Conservation (phyloP, 64 coral and sea anemone genomes). For the Porites lutea region DNA sequence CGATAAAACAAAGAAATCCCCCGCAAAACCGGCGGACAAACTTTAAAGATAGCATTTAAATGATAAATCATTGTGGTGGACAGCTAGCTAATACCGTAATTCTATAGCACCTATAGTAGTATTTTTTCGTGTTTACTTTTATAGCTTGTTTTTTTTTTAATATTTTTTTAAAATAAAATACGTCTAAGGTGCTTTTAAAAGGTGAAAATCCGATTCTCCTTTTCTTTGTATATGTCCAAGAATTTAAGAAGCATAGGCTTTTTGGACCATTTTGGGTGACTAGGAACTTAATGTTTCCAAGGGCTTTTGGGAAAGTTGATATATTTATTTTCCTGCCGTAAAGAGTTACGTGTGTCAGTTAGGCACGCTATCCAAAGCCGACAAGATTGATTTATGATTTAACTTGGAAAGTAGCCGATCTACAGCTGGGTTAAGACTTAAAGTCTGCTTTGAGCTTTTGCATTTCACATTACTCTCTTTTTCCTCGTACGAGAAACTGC, state of each 20-base stretch:
- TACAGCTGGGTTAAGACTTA: background rate
- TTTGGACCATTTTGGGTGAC: background rate
- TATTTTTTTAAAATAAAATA: background rate
- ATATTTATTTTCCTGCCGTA: slow-evolving; percentile 1
- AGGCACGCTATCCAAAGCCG: background rate
- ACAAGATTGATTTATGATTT: slow-evolving; percentile 53
- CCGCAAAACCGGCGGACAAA: background rate
- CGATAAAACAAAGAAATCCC: background rate
- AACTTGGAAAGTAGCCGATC: background rate
- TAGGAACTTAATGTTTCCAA: background rate
- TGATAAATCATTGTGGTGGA: slow-evolving; percentile 37
- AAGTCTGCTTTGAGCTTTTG: slow-evolving; percentile 3
- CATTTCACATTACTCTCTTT: background rate
- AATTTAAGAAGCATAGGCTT: background rate
- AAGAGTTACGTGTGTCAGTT: background rate
- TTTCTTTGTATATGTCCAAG: background rate
- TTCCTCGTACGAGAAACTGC: background rate
- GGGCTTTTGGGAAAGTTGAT: background rate
- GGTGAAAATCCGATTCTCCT: background rate
- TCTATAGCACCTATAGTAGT: background rate
- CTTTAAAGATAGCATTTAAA: slow-evolving; percentile 32
- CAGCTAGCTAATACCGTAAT: background rate
- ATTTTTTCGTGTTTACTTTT: background rate
- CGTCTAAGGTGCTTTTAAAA: background rate
- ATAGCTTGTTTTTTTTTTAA: no score